phyloP scores from a whole-genome alignment of 1,140 invertebrate species.

The Pogonomyrmex californicus region DNA sequence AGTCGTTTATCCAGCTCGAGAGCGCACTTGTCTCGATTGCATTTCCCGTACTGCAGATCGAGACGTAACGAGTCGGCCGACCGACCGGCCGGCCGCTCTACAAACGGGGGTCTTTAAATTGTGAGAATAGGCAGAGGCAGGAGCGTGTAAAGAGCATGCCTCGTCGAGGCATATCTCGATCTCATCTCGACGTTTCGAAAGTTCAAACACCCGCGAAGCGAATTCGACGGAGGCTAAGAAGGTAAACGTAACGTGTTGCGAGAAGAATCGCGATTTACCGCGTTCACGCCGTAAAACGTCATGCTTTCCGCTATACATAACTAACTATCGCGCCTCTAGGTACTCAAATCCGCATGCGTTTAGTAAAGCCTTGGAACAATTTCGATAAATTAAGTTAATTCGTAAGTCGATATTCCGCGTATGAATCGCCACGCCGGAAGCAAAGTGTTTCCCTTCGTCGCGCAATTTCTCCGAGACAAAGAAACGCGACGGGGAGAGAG shows the following conservation, averaged over 20 bases:
- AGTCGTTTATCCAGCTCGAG: constrained; percentile 14
- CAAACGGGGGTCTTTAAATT: constrained; percentile 7
- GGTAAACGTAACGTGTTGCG: not conserved
- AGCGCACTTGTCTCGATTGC: constrained; percentile 29
- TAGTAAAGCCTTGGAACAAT: not conserved
- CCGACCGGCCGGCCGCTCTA: not conserved
- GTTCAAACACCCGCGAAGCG: not conserved
- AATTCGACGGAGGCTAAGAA: not conserved
- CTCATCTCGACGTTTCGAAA: constrained; percentile 1
- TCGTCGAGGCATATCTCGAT: no score
- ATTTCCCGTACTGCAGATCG: not conserved
- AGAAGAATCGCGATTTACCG: not conserved
- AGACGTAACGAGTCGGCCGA: not conserved
- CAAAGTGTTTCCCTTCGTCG: not conserved
- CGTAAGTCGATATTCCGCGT: not conserved
- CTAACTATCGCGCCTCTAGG: not conserved
- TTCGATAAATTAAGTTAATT: not conserved
- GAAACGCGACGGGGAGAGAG: not conserved
- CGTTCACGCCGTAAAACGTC: not conserved
- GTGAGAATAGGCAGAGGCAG: not conserved
- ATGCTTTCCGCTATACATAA: not conserved
- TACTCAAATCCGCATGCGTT: not conserved
- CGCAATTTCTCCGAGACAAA: not conserved
- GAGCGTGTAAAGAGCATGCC: not conserved
- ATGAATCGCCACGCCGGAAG: not conserved